Percentiles rank a stretch among this genome's conserved stretches.
These are phyloP conservation scores for Tokudaia tokunoshimensis DNA, from an alignment of 2,797 vertebrate genomes.

Conservation along the genomic window DNA sequence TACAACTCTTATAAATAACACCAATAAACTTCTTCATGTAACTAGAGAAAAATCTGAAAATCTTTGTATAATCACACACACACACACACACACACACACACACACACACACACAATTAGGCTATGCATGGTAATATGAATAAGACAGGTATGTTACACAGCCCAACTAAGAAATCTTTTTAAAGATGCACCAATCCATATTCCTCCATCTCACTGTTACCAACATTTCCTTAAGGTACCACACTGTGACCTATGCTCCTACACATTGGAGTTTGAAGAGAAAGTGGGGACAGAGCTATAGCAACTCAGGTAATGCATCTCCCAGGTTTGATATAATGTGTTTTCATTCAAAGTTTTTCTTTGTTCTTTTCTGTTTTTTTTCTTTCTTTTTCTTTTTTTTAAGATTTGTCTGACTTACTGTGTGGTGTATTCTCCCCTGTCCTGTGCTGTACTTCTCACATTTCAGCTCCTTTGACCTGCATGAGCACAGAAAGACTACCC, in stretches of 20 bases:
- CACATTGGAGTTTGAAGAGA: accelerated
- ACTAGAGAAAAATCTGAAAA: neutral
- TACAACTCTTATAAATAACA: neutral
- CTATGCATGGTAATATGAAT: neutral
- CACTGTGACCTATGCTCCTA: neutral
- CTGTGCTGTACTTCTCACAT: neutral
- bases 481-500: neutral
- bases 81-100: neutral
- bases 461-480: neutral
- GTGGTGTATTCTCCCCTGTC: too few species aligned
- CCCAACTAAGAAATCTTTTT: neutral
- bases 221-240: neutral
- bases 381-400: neutral
- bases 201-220: neutral
- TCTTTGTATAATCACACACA: neutral
- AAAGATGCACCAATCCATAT: neutral
- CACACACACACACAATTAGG: neutral
- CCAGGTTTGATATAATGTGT: neutral
- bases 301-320: neutral
- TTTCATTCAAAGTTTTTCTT: neutral
- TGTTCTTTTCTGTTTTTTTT: neutral
- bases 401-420: neutral
- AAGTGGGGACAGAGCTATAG: neutral
- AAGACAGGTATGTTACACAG: neutral
- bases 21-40: neutral